phyloP scores from a whole-genome alignment of 2,797 vertebrate genomes.

The Fundulus diaphanus region DNA sequence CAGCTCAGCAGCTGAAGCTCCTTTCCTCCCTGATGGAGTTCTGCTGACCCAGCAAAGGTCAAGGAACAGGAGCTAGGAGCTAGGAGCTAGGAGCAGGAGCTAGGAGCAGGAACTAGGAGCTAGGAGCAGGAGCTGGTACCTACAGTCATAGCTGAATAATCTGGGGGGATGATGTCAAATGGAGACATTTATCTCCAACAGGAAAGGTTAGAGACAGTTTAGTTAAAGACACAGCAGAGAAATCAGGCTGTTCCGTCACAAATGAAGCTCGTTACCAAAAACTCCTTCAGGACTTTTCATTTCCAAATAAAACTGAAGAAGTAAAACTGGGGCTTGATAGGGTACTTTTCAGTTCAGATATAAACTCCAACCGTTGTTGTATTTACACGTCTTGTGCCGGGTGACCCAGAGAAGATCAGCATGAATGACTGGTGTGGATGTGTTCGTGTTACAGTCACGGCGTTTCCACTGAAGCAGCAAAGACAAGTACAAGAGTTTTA shows the following conservation, averaged over 20 bases:
- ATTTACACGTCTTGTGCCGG: slow-evolving; percentile 15
- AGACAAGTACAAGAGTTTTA: slow-evolving; percentile 34
- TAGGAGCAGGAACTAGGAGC: no score
- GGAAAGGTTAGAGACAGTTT: no score
- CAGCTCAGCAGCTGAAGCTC: no score
- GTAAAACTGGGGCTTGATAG: background rate
- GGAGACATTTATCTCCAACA: no score
- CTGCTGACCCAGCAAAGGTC: no score
- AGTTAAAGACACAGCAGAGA: background rate
- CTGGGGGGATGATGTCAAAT: no score
- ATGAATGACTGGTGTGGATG: background rate
- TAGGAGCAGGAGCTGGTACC: no score
- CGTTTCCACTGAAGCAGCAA: background rate
- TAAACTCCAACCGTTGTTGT: background rate
- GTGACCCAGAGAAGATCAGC: background rate
- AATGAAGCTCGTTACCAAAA: background rate
- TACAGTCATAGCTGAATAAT: no score
- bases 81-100: no score
- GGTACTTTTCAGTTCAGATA: background rate
- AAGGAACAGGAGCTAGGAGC: no score
- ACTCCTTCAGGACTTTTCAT: slow-evolving; percentile 18
- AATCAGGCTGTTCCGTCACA: background rate
- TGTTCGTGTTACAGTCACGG: slow-evolving; percentile 5
- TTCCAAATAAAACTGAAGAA: background rate
- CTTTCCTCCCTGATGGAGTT: no score